Evolutionary conservation across 1,140 invertebrate species (phyloP), one percentile per base, ranked within the genome.

Genomic region (Anadara kagoshimensis): DNA sequence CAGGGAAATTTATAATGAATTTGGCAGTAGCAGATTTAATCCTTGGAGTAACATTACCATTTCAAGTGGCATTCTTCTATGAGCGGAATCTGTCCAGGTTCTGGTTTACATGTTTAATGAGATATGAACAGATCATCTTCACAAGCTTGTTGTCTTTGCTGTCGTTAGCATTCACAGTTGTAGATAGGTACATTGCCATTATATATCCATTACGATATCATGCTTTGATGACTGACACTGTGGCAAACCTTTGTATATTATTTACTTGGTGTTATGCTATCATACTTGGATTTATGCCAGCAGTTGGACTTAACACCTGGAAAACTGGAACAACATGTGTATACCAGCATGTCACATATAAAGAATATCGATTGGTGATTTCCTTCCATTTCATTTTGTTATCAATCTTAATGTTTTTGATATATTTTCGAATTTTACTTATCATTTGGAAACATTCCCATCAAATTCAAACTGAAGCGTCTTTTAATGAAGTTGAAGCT

Each of bases 1-100:
- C 70, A 24, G 69, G 73, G 36, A 73, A 68, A 51, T 78, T 81
- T 69, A 67, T 81, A n/a, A 70, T 69, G 11, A 81, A 76, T 45
- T 53, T 81, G 20, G 73, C 79, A 8, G 20, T 76, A 11, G 63
- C 76, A 44, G 79, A 81, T 49, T 68, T 81, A 10, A 54, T 75
- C 14, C 56, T 74, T 8, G 79, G 76, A 24, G 29, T 78, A 18
- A 51, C 59, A 4, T 58, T 73, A n/a, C 76, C 79, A 10, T 78
- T 76, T 41, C 73, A 78, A 47, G 67, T 75, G 0, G 58, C 72
- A 5, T 76, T 78, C 59, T 78, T 76, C 56, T 74, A 78, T 53
- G 51, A 61, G 14, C 76, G 67, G 12, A n/a, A 61, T 16, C 41
- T 81, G 26, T 64, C 76, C 56, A 56, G 29, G 36, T 68, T 53